phyloP scores from a whole-genome alignment of 1,140 invertebrate genomes.

The Tetraneura akinire region DNA sequence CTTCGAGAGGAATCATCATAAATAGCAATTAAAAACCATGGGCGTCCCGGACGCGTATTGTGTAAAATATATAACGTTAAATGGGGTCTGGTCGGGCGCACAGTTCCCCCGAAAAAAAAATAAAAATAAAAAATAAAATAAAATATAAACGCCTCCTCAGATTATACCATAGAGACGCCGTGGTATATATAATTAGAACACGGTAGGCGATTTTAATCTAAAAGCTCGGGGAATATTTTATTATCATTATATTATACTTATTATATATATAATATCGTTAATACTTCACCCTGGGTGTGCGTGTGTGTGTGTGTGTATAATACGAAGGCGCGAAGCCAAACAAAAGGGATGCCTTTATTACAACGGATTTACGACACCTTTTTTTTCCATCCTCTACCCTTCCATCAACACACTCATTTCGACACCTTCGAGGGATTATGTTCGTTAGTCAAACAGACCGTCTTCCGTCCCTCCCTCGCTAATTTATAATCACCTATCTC shows the following conservation, averaged over 20 bases:
- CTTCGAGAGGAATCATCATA: constrained; percentile 38
- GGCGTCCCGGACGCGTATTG: constrained; percentile 22
- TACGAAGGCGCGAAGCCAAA: background rate
- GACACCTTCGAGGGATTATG: constrained; percentile 46
- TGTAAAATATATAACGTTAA: too few species aligned
- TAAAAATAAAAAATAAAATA: too few species aligned
- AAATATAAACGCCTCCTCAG: too few species aligned
- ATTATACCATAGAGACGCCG: background rate
- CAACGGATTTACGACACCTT: constrained; percentile 50
- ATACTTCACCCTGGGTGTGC: constrained; percentile 29
- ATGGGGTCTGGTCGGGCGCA: constrained; percentile 7
- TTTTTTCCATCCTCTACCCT: too few species aligned
- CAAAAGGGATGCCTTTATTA: constrained; percentile 40
- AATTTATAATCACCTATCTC: constrained; percentile 49
- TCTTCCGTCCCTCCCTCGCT: background rate
- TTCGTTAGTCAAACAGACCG: constrained; percentile 48
- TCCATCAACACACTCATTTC: too few species aligned
- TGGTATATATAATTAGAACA: constrained; percentile 33
- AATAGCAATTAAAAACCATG: constrained; percentile 51
- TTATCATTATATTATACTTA: constrained; percentile 37
- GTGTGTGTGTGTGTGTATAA: too few species aligned
- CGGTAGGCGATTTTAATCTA: constrained; percentile 46
- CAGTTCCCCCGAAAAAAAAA: constrained; percentile 18
- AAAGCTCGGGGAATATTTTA: constrained; percentile 46
- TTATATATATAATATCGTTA: constrained; percentile 35